Conservation (phyloP, 2,113 vertebrate species). For the Otus sunia region DNA sequence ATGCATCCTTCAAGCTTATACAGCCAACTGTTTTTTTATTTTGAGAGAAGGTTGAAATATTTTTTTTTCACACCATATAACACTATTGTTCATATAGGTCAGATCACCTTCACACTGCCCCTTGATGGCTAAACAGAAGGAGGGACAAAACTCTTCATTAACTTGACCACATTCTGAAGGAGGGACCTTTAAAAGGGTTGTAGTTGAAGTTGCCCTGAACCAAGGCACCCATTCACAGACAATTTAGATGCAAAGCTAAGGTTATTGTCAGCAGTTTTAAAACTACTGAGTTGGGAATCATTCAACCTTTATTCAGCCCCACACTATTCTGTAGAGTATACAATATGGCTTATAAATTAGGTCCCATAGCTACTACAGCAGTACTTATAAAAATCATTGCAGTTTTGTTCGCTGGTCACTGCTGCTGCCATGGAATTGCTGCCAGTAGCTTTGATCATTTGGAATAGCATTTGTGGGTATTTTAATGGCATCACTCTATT, state of each 20-base stretch:
- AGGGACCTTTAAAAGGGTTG: background rate
- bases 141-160: background rate
- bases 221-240: background rate
- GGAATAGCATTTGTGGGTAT: background rate
- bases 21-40: background rate
- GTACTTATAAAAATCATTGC: background rate
- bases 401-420: background rate
- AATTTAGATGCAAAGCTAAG: background rate
- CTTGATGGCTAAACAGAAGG: background rate
- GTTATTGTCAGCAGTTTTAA: background rate
- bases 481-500: background rate
- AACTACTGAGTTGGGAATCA: background rate
- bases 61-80: background rate
- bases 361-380: background rate
- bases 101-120: background rate
- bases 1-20: background rate
- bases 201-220: background rate
- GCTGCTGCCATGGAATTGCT: background rate
- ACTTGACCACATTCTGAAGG: background rate
- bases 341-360: background rate
- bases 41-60: background rate
- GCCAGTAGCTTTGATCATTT: background rate
- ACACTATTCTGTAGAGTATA: background rate
- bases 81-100: background rate
- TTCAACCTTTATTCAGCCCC: background rate